phyloP scores from a whole-genome alignment of 2,797 vertebrate genomes.

The Passerculus sandwichensis region DNA sequence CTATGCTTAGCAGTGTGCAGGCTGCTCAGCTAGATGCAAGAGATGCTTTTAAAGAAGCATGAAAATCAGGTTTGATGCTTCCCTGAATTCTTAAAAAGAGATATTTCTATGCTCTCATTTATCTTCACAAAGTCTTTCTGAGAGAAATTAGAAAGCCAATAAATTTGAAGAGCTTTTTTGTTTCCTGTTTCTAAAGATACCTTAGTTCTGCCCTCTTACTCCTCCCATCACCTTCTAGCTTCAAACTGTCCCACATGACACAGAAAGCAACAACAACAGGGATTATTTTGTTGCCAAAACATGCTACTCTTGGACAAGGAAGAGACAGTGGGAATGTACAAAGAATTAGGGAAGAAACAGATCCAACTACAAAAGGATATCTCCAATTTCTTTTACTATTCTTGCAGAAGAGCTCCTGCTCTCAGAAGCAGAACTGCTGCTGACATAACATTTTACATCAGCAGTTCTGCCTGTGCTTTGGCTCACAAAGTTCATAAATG shows the following conservation, averaged over 20 bases:
- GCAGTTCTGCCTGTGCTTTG: background rate
- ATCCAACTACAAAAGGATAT: background rate
- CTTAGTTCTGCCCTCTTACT: background rate
- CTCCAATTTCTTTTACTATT: background rate
- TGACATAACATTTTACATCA: constrained; percentile 6
- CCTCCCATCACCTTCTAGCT: background rate
- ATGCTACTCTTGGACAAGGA: background rate
- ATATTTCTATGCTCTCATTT: background rate
- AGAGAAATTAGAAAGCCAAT: background rate
- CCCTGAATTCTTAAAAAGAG: background rate
- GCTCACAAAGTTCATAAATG: background rate
- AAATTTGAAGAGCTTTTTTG: background rate
- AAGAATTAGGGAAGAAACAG: background rate
- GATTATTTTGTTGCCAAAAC: background rate
- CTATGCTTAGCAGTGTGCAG: background rate
- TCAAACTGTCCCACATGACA: background rate
- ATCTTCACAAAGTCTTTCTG: background rate
- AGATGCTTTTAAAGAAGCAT: background rate
- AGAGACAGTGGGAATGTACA: background rate
- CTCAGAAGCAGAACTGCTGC: background rate
- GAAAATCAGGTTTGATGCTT: background rate
- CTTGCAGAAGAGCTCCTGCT: background rate
- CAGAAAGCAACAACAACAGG: background rate
- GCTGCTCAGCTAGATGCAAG: constrained; percentile 2
- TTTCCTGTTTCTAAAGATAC: background rate